These are phyloP conservation scores for Sarcophaga subvicina DNA, from an alignment of 2,888 invertebrate species.

Conservation along the genomic window DNA sequence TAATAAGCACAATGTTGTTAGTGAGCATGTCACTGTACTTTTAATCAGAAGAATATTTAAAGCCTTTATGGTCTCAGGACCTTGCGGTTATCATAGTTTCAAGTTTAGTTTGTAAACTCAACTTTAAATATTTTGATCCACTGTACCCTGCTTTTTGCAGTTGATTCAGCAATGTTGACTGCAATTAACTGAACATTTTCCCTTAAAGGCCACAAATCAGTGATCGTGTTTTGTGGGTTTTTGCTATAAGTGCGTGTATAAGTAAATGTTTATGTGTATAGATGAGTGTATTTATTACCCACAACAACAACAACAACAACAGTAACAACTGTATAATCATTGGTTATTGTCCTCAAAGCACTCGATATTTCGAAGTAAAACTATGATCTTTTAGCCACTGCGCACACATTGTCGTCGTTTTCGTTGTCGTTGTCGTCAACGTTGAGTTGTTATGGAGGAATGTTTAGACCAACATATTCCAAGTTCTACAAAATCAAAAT, in stretches of 20 bases:
- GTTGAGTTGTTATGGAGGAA: conserved; percentile 65
- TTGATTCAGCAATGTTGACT: conserved; percentile 60
- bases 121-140: not conserved
- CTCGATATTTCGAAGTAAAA: conserved; percentile 32
- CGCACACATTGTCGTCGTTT: conserved; percentile 37
- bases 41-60: too few species aligned
- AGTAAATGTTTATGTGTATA: not conserved
- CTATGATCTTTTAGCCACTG: conserved; percentile 52
- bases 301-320: conserved; percentile 14
- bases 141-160: conserved; percentile 12
- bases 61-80: too few species aligned
- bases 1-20: too few species aligned
- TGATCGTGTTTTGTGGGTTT: conserved; percentile 49
- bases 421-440: conserved; percentile 34
- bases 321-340: conserved; percentile 6
- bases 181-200: conserved; percentile 70
- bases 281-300: conserved; percentile 33
- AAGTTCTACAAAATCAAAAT: conserved; percentile 57
- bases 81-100: too few species aligned
- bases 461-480: conserved; percentile 65
- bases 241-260: conserved; percentile 35
- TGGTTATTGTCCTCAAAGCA: conserved; percentile 57
- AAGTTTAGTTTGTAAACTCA: not conserved
- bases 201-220: conserved; percentile 68
- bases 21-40: too few species aligned